Evolutionary conservation across 2,888 invertebrate genomes (phyloP), one percentile per base, ranked within the genome.

Genomic region (Leptarthrus brevirostris): DNA sequence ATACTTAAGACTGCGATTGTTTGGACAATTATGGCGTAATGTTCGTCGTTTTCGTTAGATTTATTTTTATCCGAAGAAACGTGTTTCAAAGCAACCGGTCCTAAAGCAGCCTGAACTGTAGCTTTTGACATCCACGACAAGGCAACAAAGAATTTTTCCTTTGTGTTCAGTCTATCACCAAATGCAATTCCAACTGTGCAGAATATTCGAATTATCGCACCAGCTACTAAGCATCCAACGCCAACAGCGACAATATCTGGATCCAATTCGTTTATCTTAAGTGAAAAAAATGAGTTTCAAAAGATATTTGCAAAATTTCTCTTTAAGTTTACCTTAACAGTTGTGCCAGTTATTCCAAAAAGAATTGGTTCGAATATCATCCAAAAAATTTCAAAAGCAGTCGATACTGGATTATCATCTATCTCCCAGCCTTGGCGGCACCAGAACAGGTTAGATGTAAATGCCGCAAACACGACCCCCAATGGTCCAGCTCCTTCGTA

Each of bases 121-220:
- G 97, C 98, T 86, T 98, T 98, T 1, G 97, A 94, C 90, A 97
- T 93, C 93, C 96, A 96, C 0, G 97, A 90, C 3, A 98, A 85
- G 0, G 96, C 91, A 14, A 97, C 92, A 83, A 98, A 98, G 76
- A 96, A 87, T 76, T 94, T 95, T 83, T 98, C 98, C 83, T 92
- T 95, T 77, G 91, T 86, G 84, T 93, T 96, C 66, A 97, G 87
- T 77, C 91, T 92, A 78, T 94, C 93, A 5, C 94, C 90, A 52
- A 93, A 88, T 0, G 93, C 91, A 6, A 91, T 87, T 0, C 88
- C 80, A 44, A 91, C 88, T 0, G 95, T 94, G 1, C 87, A 84
- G 0, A 89, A 75, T 10, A 93, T 90, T 44, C 95, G 88, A 1
- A 92, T 82, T 3, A 93, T 80, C 54, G 89, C 88, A 18, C 90